phyloP scores from a whole-genome alignment of 2,888 invertebrate species.

The Drosophila infuscata region DNA sequence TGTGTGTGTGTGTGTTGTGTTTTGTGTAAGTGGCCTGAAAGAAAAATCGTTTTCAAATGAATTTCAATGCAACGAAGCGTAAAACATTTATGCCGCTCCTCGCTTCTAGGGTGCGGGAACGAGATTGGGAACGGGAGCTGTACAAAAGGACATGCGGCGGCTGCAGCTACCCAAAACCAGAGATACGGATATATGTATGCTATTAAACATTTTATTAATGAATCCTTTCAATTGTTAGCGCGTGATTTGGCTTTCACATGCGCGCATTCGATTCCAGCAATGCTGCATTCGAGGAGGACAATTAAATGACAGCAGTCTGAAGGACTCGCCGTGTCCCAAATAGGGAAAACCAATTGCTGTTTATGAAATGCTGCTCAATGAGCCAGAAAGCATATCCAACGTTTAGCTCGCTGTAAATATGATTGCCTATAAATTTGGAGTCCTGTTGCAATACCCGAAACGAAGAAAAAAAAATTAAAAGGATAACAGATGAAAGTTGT shows the following conservation, averaged over 20 bases:
- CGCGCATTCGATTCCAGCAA: conserved; percentile 21
- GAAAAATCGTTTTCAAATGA: conserved; percentile 84
- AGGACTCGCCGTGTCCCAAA: conserved; percentile 47
- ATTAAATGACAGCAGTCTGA: conserved; percentile 71
- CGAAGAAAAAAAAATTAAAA: conserved; percentile 1
- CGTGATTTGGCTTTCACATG: conserved; percentile 79
- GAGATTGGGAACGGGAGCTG: conserved; percentile 51
- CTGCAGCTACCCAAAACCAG: conserved; percentile 61
- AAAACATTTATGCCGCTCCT: conserved; percentile 82
- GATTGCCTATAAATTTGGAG: conserved; percentile 74
- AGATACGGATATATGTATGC: conserved; percentile 57
- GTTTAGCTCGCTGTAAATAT: conserved; percentile 58
- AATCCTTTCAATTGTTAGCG: conserved; percentile 83
- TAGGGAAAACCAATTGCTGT: conserved; percentile 52
- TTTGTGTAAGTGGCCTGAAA: conserved; percentile 79
- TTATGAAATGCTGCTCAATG: conserved; percentile 70
- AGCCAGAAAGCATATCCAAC: conserved; percentile 69
- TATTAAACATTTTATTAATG: conserved; percentile 83
- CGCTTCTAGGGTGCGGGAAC: conserved; percentile 42
- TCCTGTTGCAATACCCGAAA: conserved; percentile 50
- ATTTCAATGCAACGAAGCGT: conserved; percentile 85
- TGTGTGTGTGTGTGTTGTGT: conserved; percentile 54
- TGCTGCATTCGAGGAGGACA: conserved; percentile 70
- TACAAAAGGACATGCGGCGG: conserved; percentile 78
- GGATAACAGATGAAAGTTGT: conserved; percentile 71